Evolutionary conservation across 2,888 invertebrate species (phyloP).

Genomic region (Timema cristinae): DNA sequence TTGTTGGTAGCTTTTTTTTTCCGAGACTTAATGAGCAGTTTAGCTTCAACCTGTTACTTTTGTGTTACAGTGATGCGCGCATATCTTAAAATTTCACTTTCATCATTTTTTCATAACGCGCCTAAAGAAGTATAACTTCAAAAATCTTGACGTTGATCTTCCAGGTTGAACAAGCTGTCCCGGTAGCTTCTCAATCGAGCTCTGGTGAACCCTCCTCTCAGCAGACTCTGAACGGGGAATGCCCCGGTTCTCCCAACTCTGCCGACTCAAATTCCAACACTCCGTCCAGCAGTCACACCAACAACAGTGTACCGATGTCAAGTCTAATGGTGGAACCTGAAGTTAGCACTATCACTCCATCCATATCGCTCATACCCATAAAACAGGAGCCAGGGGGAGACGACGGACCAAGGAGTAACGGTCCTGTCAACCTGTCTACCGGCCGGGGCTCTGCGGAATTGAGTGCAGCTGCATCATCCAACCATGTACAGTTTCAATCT

Average conservation of each 20-base stretch:
- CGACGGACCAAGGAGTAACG: conserved; percentile 43
- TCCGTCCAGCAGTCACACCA: conserved; percentile 58
- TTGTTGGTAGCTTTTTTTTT: too few relatives aligned
- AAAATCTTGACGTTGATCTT: too few relatives aligned
- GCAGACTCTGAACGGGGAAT: conserved; percentile 49
- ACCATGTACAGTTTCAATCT: conserved; percentile 43
- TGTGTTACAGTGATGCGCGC: too few relatives aligned
- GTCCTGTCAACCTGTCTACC: conserved; percentile 43
- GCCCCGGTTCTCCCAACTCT: conserved; percentile 67
- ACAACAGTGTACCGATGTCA: neutral
- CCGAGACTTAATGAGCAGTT: too few relatives aligned
- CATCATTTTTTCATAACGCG: too few relatives aligned
- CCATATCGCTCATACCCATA: conserved; percentile 81
- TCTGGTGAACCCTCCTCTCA: conserved; percentile 43
- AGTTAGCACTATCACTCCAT: conserved; percentile 65
- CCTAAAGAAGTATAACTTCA: too few relatives aligned
- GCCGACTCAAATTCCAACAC: conserved; percentile 72
- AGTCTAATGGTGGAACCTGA: conserved; percentile 36
- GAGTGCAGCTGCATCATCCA: conserved; percentile 34
- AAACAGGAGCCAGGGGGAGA: conserved; percentile 53
- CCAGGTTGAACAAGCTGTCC: conserved; percentile 42
- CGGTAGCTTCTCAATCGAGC: conserved; percentile 39
- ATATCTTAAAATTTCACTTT: too few relatives aligned
- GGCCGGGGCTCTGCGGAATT: conserved; percentile 31
- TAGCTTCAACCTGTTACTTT: too few relatives aligned